These are phyloP conservation scores for Thereva nobilitata DNA, from an alignment of 2,888 invertebrate species.

Conservation along the genomic window DNA sequence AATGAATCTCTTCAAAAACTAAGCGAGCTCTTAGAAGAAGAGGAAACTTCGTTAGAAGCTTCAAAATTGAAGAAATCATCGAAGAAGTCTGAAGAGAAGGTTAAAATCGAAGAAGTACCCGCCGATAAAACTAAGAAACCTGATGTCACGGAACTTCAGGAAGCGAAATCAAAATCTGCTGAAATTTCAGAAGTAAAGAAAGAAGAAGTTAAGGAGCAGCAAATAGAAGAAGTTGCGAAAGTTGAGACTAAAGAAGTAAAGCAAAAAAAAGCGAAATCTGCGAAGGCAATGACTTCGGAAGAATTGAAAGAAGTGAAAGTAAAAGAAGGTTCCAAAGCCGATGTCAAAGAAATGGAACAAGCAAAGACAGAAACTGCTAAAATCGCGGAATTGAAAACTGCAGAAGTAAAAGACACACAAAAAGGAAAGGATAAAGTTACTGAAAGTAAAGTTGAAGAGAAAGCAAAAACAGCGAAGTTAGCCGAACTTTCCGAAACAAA, in stretches of 20 bases:
- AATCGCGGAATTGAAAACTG: conserved; percentile 2
- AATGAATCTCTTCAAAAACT: too few species aligned
- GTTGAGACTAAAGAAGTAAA: conserved; percentile 31
- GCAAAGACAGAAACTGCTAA: background rate
- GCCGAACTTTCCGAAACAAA: background rate
- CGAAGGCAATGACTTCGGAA: conserved; percentile 5
- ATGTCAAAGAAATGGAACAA: conserved; percentile 36
- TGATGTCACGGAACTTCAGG: background rate
- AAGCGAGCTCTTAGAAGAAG: background rate
- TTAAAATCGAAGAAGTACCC: background rate
- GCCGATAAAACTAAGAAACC: background rate
- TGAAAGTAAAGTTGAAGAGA: conserved; percentile 33
- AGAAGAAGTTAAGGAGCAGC: background rate
- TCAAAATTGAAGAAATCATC: background rate
- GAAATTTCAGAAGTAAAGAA: conserved; percentile 33
- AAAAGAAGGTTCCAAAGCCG: conserved; percentile 38
- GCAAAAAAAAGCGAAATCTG: background rate
- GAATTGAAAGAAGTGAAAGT: conserved; percentile 22
- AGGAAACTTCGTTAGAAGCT: background rate
- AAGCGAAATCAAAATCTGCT: conserved; percentile 35
- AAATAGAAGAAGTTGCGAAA: background rate
- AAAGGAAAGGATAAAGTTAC: too few species aligned
- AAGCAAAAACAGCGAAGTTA: conserved; percentile 4
- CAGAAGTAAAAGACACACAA: background rate
- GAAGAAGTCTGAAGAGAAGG: background rate